Evolutionary conservation across 2,888 invertebrate genomes (phyloP), one percentile per base, ranked within the genome.

Genomic region (Chymomyza caudatula): DNA sequence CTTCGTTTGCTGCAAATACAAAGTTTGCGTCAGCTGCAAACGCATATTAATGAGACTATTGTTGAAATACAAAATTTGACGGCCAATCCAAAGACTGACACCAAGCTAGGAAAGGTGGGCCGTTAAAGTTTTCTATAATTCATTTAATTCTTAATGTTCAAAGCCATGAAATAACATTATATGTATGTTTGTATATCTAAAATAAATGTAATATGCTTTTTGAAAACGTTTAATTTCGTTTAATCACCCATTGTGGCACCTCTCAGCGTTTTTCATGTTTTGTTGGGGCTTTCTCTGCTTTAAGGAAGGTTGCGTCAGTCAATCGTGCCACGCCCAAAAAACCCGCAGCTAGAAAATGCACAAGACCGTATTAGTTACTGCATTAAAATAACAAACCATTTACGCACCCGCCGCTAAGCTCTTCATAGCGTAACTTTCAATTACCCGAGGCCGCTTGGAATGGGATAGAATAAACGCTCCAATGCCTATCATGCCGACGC

Each of bases 1-100:
- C 90, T 97, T 61, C 92, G 95, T 51, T 91, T 97, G 47, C 89
- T 95, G 52, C 94, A 95, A 88, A 93, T 95, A 52, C 90, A 90
- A 76, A 90, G 88, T 59, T 70, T 90, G 1, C 89, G 91, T 0
- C 77, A 90, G 71, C 92, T 99, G 57, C 99, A 99, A 90, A 98
- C 97, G 0, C 93, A 93, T 84, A 97, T 98, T 58, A 99, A 99
- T 90, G 97, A 98, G 90, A 94, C 96, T 0, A 95, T 99, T 75
- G 99, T 98, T 1, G 93, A 94, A 52, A 96, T 98, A 3, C 99
- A 99, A 91, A 93, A 92, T 69, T 92, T 99, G 1, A 99, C 99
- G 0, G 98, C 98, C 3, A 95, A 99, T 92, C 99, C 98, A 2
- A 97, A 97, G 91, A 99, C 98, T 71, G 98, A 99, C 88, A 96